phyloP scores from a whole-genome alignment of 64 coral and sea anemone species.

The Montipora sp. region DNA sequence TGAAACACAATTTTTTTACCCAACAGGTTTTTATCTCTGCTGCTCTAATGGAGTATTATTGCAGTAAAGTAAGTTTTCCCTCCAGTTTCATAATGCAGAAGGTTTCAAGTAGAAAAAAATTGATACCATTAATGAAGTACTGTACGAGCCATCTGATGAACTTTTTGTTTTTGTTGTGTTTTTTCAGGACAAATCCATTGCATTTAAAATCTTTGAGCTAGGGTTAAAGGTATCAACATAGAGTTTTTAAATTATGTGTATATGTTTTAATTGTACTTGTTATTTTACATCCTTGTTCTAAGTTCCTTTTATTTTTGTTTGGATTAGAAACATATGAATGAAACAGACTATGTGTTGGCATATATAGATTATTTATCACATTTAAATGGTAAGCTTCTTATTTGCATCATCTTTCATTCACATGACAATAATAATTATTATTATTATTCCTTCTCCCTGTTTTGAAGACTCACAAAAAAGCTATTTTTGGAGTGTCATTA shows the following conservation, averaged over 20 bases:
- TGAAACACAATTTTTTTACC: not conserved
- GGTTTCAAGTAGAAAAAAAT: not conserved
- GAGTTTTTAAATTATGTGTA: too few species aligned
- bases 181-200: conserved; percentile 91
- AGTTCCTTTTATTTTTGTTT: not conserved
- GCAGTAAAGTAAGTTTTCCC: conserved; percentile 81
- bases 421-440: not conserved
- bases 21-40: conserved; percentile 90
- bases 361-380: conserved; percentile 87
- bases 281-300: too few species aligned
- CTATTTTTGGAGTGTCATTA: not conserved
- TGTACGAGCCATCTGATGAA: not conserved
- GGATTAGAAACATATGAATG: conserved; percentile 76
- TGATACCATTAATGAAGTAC: not conserved
- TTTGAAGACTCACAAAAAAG: too few species aligned
- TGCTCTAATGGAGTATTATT: conserved; percentile 97
- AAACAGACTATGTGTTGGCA: conserved; percentile 85
- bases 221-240: conserved; percentile 84
- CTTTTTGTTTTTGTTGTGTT: not conserved
- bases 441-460: too few species aligned
- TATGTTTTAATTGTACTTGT: not conserved
- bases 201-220: conserved; percentile 98
- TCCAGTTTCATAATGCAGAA: not conserved
- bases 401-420: too few species aligned
- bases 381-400: conserved; percentile 72